Base-by-base conservation (phyloP, 2,888 invertebrate genomes). In the Drosophila kambysellisi region DNA sequence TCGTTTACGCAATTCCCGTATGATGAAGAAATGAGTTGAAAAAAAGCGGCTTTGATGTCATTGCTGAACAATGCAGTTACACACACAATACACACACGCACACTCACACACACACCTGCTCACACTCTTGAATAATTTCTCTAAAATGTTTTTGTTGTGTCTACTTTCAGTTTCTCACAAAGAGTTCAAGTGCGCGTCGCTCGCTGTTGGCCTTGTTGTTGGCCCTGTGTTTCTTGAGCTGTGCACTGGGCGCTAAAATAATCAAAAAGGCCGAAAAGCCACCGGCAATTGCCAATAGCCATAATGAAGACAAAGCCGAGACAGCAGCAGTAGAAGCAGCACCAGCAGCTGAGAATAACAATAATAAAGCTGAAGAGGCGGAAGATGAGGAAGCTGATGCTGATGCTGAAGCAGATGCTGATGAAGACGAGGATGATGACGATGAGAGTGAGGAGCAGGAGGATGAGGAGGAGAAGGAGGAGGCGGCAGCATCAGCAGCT, bases 121-220 rank as follows among this genome's bases (percentile, higher is more conserved):
- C 30, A 43, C 37, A 32, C 25, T 39, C 53, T 71, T 56, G 15
- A 46, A 77, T 66, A 70, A 83, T 86, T 81, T 83, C 87, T 81
- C 73, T 37, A 39, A 63, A 60, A 59, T 50, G 32, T 15, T 60
- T 50, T 50, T 70, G 62, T 74, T 56, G 56, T 56, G n/a, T n/a
- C n/a, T 29, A 73, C 79, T 91, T 91, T 74, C 83, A 92, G 92
- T 87, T 88, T 81, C 83, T 83, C 69, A 82, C 81, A 80, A 87
- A 87, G 61, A 79, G 83, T 74, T 77, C 79, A 76, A 83, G 82
- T 77, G 76, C 80, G 74, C 74, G 81, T 65, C 85, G 81, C 74
- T 67, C 79, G 20, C 56, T 89, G 61, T 48, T 92, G 48, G 50
- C 88, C 20, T 76, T 88, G 60, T 60, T 84, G 62, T 46, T 88